Percentiles rank a stretch among this genome's conserved stretches.
Evolutionary conservation across 2,888 invertebrate genomes (phyloP).

Genomic region (Drosophila kuntzei): DNA sequence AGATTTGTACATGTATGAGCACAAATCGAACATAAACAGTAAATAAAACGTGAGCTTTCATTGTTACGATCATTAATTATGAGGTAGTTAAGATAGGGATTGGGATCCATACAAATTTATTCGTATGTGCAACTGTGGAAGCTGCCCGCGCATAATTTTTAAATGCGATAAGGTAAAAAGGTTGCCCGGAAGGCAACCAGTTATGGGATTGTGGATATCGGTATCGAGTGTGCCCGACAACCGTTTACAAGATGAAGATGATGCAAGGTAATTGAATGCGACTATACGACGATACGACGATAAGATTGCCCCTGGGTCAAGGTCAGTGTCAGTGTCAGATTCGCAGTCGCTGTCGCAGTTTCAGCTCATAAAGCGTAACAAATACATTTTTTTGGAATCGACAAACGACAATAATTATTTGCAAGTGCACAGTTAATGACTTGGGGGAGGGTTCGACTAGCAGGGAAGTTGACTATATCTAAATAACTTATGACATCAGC

Average conservation of each 20-base stretch:
- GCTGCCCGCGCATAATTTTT: conserved; percentile 45
- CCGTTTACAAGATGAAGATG: conserved; percentile 44
- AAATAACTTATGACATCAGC: conserved; percentile 50
- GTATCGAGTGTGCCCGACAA: conserved; percentile 27
- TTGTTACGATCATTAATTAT: conserved; percentile 73
- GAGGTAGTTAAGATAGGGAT: conserved; percentile 55
- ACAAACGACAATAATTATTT: conserved; percentile 22
- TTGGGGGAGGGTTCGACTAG: not conserved
- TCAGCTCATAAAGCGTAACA: conserved; percentile 60
- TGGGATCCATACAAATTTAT: not conserved
- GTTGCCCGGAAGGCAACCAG: conserved; percentile 50
- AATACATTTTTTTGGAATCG: conserved; percentile 34
- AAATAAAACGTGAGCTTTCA: conserved; percentile 74
- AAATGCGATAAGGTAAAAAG: conserved; percentile 23
- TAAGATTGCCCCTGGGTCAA: conserved; percentile 53
- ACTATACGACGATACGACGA: conserved; percentile 42
- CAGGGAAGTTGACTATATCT: conserved; percentile 22
- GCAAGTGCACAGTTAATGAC: conserved; percentile 33
- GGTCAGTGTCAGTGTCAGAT: conserved; percentile 37
- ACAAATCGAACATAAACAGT: conserved; percentile 66
- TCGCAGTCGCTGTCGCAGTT: not conserved
- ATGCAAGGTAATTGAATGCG: conserved; percentile 45
- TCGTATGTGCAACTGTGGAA: conserved; percentile 33
- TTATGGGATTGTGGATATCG: conserved; percentile 36
- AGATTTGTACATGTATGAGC: conserved; percentile 26